These are phyloP conservation scores for Pogona vitticeps DNA, from an alignment of 2,113 vertebrate genomes.

Conservation along the genomic window DNA sequence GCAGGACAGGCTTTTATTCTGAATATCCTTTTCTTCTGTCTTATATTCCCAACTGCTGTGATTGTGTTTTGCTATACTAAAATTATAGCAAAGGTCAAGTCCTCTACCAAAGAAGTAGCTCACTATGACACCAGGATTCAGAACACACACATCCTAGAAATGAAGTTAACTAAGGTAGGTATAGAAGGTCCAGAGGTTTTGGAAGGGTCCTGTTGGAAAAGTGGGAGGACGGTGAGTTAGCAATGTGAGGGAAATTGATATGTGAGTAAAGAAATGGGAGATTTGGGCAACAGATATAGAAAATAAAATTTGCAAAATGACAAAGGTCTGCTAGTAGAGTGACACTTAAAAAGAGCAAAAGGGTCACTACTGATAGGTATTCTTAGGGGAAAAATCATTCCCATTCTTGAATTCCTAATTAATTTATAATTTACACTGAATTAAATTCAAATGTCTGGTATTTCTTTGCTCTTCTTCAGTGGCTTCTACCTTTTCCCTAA, in stretches of 20 bases:
- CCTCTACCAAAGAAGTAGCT: constrained; percentile 89
- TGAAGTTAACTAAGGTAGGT: constrained; percentile 94
- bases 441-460: background rate
- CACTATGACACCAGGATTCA: constrained; percentile 87
- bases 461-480: background rate
- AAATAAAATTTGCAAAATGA: background rate
- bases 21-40: constrained; percentile 93
- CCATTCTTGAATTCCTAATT: background rate
- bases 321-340: background rate
- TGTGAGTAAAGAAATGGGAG: background rate
- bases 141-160: constrained; percentile 86
- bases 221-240: background rate
- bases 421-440: background rate
- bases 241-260: background rate
- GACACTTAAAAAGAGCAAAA: background rate
- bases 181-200: background rate
- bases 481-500: too few relatives aligned
- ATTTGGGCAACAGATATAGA: background rate
- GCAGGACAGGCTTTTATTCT: constrained; percentile 90
- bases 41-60: constrained; percentile 86
- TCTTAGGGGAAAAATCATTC: background rate
- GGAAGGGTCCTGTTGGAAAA: background rate
- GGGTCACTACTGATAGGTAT: too few relatives aligned
- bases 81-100: constrained; percentile 94
- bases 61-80: constrained; percentile 92